Percentiles rank a stretch among this genome's conserved stretches.
Evolutionary conservation across 1,140 invertebrate species (phyloP).

Genomic region (Drosophila obscura): DNA sequence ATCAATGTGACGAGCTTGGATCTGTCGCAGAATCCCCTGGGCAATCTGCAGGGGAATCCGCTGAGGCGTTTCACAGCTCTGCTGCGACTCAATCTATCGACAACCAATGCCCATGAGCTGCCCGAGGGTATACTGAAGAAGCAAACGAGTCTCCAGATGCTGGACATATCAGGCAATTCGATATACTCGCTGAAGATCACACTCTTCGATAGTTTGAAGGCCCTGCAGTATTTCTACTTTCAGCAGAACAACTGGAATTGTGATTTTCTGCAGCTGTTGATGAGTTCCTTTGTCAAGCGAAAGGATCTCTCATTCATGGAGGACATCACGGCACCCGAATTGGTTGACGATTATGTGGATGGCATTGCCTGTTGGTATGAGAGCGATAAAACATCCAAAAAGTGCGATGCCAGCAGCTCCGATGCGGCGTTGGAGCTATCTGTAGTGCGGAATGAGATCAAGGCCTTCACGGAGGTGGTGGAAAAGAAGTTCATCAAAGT

Average conservation of each 20-base stretch:
- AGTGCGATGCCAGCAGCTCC: constrained; percentile 62
- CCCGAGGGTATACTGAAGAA: constrained; percentile 77
- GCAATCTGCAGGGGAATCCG: constrained; percentile 69
- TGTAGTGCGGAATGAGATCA: constrained; percentile 78
- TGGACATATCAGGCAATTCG: constrained; percentile 73
- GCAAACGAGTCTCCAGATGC: constrained; percentile 65
- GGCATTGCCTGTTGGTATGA: constrained; percentile 82
- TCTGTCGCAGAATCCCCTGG: constrained; percentile 74
- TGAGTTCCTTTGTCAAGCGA: constrained; percentile 76
- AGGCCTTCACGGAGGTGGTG: constrained; percentile 70
- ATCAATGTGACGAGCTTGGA: constrained; percentile 71
- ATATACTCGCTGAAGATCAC: constrained; percentile 77
- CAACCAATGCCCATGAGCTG: constrained; percentile 65
- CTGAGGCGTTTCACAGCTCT: constrained; percentile 66
- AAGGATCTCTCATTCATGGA: constrained; percentile 77
- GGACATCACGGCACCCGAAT: constrained; percentile 70
- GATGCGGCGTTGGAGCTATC: constrained; percentile 76
- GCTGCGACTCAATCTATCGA: constrained; percentile 66
- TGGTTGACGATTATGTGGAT: constrained; percentile 80
- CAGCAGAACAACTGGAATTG: constrained; percentile 83
- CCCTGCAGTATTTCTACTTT: constrained; percentile 82
- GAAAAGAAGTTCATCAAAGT: constrained; percentile 81
- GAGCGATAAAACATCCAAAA: constrained; percentile 70
- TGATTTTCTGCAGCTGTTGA: constrained; percentile 76
- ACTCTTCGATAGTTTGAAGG: constrained; percentile 73